A percentile compares a stretch with the other conserved stretches of the same genome.
These are phyloP conservation scores for Electrophaes corylata DNA, from an alignment of 2,888 invertebrate species.

Conservation along the genomic window DNA sequence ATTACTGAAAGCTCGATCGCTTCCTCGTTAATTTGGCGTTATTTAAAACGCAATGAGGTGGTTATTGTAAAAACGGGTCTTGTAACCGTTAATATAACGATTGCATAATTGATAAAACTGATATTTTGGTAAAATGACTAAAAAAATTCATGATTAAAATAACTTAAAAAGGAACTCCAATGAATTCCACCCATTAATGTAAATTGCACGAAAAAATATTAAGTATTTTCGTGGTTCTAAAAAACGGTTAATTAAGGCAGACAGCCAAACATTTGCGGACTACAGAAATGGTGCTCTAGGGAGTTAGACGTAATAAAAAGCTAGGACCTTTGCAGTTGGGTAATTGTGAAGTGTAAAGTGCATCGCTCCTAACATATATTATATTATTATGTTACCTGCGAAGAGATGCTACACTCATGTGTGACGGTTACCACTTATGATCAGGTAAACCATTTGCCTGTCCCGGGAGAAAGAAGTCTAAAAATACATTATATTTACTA, in stretches of 20 bases:
- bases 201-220: not conserved
- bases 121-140: not conserved
- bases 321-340: too few relatives aligned
- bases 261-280: not conserved
- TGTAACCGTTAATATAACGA: slow-evolving; percentile 7
- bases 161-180: not conserved
- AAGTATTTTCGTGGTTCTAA: not conserved
- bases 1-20: slow-evolving; percentile 31
- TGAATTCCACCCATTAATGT: not conserved
- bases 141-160: not conserved
- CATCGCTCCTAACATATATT: too few relatives aligned
- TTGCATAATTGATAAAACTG: slow-evolving; percentile 1
- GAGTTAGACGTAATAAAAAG: not conserved
- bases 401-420: too few relatives aligned
- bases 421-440: too few relatives aligned
- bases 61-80: slow-evolving; percentile 8
- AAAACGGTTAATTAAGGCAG: not conserved
- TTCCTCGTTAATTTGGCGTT: slow-evolving; percentile 17
- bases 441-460: too few relatives aligned
- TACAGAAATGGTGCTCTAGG: not conserved
- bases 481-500: too few relatives aligned
- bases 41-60: slow-evolving; percentile 18
- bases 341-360: too few relatives aligned
- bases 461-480: too few relatives aligned
- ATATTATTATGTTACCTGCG: too few relatives aligned